Evolutionary conservation across 2,113 vertebrate species (phyloP), one percentile per base, ranked within the genome.

Genomic region (Cacatua alba): DNA sequence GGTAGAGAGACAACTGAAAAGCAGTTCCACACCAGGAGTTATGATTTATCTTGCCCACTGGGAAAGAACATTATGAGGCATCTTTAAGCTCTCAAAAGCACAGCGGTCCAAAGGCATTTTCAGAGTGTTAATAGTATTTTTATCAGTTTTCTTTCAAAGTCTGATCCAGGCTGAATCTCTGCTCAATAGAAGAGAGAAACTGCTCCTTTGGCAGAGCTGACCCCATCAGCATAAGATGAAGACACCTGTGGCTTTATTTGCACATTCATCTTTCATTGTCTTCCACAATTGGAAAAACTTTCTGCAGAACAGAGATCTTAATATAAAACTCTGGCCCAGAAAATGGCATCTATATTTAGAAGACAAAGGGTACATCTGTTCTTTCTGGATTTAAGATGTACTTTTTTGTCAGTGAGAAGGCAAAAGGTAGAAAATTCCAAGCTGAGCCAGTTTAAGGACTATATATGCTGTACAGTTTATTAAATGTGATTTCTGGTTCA

Each of bases 321-420:
- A 96, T 77, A 89, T 76, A 94, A 90, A 92, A 82, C 43, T 41
- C 70, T 87, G 82, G 49, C 93, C 93, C 78, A 95, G 91, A 97
- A 97, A 96, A 92, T 48, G 28, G 84, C 37, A 82, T 63, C 93
- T 95, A 93, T 96, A 95, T 96, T 97, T 95, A 93, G 96, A 88
- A 92, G 82, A 94, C 82, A 92, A 93, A 95, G 18, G 71, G 46
- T 78, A 78, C 33, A 52, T 65, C 60, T 79, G 31, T 74, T 86
- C 87, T 79, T 74, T 81, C 82, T 86, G 51, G 55, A 57, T 69
- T 49, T 21, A 64, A 90, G 82, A 78, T n/a, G 20, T 62, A 55
- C 11, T 76, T 93, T 88, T 92, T 83, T 94, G 49, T 37, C 55
- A 90, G 68, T 0, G 17, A 95, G 65, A 92, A 75, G 57, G 69